Evolutionary conservation across 2,113 vertebrate genomes (phyloP), one percentile per base, ranked within the genome.

Genomic region (Platysteira castanea): DNA sequence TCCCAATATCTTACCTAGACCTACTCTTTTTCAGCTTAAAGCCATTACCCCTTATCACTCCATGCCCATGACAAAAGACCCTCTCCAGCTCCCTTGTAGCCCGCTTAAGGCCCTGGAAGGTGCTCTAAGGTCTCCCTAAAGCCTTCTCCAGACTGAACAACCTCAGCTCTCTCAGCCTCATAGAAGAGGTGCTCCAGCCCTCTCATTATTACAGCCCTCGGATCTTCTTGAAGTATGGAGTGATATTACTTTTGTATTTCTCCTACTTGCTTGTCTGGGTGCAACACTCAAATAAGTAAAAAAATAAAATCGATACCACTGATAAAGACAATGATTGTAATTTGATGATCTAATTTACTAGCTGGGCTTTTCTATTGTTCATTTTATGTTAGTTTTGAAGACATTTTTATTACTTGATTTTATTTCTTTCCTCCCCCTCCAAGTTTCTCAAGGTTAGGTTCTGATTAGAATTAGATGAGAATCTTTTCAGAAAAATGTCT

Each of bases 401-500:
- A 42, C 37, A 65, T 6, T 47, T 81, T 8, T n/a, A 47, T 60
- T 87, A 42, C 61, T 50, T 60, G 3, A 19, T 23, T 87, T 76
- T 80, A 47, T 41, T 77, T 53, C 19, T 47, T 27, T 19, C 23
- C 13, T 16, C 13, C 5, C 2, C 9, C 4, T 28, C 6, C 18
- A 46, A 83, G 7, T 53, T 78, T 92, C 70, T 77, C 92, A 96
- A 53, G 39, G 35, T 57, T 81, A 78, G 13, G 15, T 67, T 90
- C 65, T 39, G 12, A 80, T 18, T 21, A 80, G 27, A 83, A 79
- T 37, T 57, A 69, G 14, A 15, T 69, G 24, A 77, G 22, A 53
- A 49, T 27, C 22, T 77, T 89, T 80, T 35, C 23, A 63, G 23
- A 53, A 83, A 67, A 71, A 87, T 3, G 7, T 15, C 13, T 73